Percentiles rank a stretch among this genome's conserved stretches.
These are phyloP conservation scores for Chascanopsetta lugubris DNA, from an alignment of 2,113 vertebrate genomes.

Conservation along the genomic window DNA sequence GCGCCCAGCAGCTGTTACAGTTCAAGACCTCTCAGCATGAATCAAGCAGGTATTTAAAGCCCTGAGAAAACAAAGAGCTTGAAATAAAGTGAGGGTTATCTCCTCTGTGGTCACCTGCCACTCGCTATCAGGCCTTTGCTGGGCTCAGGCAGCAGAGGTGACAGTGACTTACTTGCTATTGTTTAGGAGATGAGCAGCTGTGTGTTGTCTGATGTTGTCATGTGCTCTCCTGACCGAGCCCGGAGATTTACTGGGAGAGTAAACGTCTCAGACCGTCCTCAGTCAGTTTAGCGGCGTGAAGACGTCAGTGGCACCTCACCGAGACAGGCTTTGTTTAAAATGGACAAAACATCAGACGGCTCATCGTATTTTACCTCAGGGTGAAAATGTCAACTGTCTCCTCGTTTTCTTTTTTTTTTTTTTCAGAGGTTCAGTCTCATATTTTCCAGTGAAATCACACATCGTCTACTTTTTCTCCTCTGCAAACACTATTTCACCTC, in stretches of 20 bases:
- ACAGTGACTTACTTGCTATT: slow-evolving; percentile 46
- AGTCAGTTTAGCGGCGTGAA: slow-evolving; percentile 1
- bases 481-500: slow-evolving; percentile 3
- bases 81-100: slow-evolving; percentile 12
- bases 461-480: not conserved
- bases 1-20: slow-evolving; percentile 19
- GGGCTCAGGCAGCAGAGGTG: slow-evolving; percentile 34
- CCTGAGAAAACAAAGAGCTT: slow-evolving; percentile 6
- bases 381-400: slow-evolving; percentile 20
- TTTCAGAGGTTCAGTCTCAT: slow-evolving; percentile 7
- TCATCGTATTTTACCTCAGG: slow-evolving; percentile 25
- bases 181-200: slow-evolving; percentile 58
- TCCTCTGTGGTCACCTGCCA: slow-evolving; percentile 6
- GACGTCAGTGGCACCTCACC: slow-evolving; percentile 20
- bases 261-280: slow-evolving; percentile 25
- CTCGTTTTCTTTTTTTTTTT: no score
- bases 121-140: slow-evolving; percentile 30
- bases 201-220: slow-evolving; percentile 33
- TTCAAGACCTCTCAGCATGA: not conserved
- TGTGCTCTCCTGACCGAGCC: slow-evolving; percentile 13
- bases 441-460: slow-evolving; percentile 26
- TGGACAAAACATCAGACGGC: slow-evolving; percentile 25
- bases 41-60: slow-evolving; percentile 29
- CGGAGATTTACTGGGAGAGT: slow-evolving; percentile 37
- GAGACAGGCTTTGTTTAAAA: slow-evolving; percentile 30